Percentiles rank a stretch among this genome's conserved stretches.
Evolutionary conservation across 2,113 vertebrate species (phyloP).

Genomic region (Lethenteron camtschaticum): DNA sequence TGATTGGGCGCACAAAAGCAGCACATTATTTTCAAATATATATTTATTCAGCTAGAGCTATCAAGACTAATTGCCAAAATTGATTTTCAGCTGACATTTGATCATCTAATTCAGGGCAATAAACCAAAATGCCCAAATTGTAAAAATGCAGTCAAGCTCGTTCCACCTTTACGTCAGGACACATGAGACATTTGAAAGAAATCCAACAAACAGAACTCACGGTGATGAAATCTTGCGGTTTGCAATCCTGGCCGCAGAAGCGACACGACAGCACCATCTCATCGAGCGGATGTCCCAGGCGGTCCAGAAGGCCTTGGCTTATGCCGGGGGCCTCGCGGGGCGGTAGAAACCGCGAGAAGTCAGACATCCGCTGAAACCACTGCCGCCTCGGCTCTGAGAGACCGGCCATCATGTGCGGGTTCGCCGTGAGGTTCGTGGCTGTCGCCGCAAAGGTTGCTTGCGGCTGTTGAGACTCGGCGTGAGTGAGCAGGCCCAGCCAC

Average conservation of each 20-base stretch:
- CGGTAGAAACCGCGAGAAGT: slow-evolving; percentile 78
- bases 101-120: too few species aligned
- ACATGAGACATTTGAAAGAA: too few species aligned
- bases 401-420: slow-evolving; percentile 60
- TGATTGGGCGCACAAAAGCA: too few species aligned
- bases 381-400: slow-evolving; percentile 33
- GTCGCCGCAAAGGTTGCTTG: neutral
- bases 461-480: slow-evolving; percentile 11
- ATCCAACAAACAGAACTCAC: slow-evolving; percentile 34
- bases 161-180: too few species aligned
- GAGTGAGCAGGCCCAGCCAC: slow-evolving; percentile 69
- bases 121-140: too few species aligned
- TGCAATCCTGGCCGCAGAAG: slow-evolving; percentile 72
- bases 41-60: too few species aligned
- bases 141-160: too few species aligned
- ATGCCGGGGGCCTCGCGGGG: slow-evolving; percentile 84
- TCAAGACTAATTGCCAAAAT: too few species aligned
- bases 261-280: slow-evolving; percentile 96
- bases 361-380: slow-evolving; percentile 83
- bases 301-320: slow-evolving; percentile 82
- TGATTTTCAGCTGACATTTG: too few species aligned
- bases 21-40: too few species aligned
- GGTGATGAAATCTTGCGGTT: slow-evolving; percentile 85
- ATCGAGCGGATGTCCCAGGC: slow-evolving; percentile 78
- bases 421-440: slow-evolving; percentile 44